Base-by-base conservation (phyloP, 2,888 invertebrate genomes). In the Eupithecia abbreviata region DNA sequence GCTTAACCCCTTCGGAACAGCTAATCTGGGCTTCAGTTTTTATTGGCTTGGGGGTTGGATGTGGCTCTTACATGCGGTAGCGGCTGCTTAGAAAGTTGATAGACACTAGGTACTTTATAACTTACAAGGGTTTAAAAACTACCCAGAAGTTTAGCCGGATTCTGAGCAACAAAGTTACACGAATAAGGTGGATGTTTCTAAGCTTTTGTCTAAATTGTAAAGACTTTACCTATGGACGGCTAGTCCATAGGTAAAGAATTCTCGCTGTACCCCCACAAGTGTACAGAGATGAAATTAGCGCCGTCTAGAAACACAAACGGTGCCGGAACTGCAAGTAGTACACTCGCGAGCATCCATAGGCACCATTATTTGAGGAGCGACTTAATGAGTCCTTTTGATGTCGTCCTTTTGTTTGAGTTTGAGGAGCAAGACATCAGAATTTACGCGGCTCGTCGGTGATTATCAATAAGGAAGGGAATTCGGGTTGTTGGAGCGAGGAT, bases 311-410 rank as follows among this genome's bases (percentile, higher is more conserved):
- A 74, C 72, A 72, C 69, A 77, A 74, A 55, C 69, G 55, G n/a
- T 51, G 73, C 69, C 18, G 65, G 45, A 76, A n/a, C 30, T 74
- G 75, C 78, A 78, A 71, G 75, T 55, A 1, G 69, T 45, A 68
- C n/a, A 58, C 71, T 58, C 62, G 55, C 55, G 5, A 45, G 71
- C 58, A 74, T 74, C 72, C 51, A 70, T 70, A 45, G 47, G 80
- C 80, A 71, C 86, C 86, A 86, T 89, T 91, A 89, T 91, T 91
- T 89, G 89, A 90, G 87, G 82, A 88, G 85, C 84, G 86, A 89
- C 89, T 89, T 91, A 90, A 91, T 90, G 90, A 91, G 88, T 86
- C 89, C 89, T 90, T 89, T 91, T 90, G 90, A 90, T 87, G 89
- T 86, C 85, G 84, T 84, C 85, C 89, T 88, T 90, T 91, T 91